Base-by-base conservation (phyloP, 2,797 vertebrate species). In the Ptychobarbus kaznakovi region DNA sequence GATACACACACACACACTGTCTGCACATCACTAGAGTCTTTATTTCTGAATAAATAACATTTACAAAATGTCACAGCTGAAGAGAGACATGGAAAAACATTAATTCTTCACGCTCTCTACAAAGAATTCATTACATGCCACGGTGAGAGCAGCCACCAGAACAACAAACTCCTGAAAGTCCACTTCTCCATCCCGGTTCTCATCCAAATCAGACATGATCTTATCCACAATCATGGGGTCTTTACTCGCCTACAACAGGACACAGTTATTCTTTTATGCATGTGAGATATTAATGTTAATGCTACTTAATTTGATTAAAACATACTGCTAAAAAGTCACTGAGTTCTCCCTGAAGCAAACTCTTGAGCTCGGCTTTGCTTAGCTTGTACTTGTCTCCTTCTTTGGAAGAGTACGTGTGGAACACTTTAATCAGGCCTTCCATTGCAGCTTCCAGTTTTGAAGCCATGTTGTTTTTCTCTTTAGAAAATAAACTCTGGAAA, bases 111-210 rank as follows among this genome's bases (percentile, higher is more conserved):
- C 72, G 75, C 3, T 38, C 89, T 97, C 94, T 86, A 95, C 92
- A 90, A 99, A 98, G 94, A 98, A 97, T 0, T 95, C 94, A 88
- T 98, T 97, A 91, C 97, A 97, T 83, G 96, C 95, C 86, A 99
- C 94, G 0, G 97, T 97, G 89, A 99, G 93, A 0, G 95, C 94
- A 0, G 95, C 96, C 38, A 99, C 96, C 90, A 99, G 91, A 44
- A 96, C 89, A n/a, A 99, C 96, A 20, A 96, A 99, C 90, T 99
- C 98, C 92, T 97, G 95, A 91, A 99, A 99, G 90, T 99, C 96
- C 87, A 99, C 96, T 70, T 99, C 92, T 0, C 97, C 97, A 0
- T 99, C 98, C 0, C 92, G 88, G 1, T 99, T 96, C 69, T 96
- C 96, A 46, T 99, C 98, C 90, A 99, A 91, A 77, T 97, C 96